phyloP scores from a whole-genome alignment of 37 sponge, comb jelly and placozoan species.

The Chondrilla cf. caribensis region DNA sequence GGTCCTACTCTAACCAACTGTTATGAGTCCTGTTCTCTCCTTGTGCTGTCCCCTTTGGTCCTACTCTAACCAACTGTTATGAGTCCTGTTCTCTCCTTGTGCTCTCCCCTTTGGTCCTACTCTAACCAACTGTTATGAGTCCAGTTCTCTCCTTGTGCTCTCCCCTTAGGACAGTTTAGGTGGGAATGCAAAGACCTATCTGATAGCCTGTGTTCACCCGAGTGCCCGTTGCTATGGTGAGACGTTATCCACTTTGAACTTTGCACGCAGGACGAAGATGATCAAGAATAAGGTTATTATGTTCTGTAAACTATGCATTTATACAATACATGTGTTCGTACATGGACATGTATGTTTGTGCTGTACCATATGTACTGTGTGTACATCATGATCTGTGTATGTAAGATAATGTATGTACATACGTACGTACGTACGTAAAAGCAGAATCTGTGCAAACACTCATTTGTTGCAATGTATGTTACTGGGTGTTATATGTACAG shows the following conservation, averaged over 20 bases:
- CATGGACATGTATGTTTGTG: no score
- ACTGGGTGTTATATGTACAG: no score
- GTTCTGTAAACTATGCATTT: no score
- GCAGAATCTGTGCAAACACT: no score
- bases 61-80: neutral
- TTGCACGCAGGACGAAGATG: constrained; percentile 81
- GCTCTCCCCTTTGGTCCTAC: neutral
- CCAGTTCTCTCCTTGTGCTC: neutral
- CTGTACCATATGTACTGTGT: neutral
- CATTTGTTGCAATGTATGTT: no score
- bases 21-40: neutral
- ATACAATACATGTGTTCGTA: neutral
- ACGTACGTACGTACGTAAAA: no score
- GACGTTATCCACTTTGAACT: constrained; percentile 79
- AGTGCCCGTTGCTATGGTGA: constrained; percentile 85
- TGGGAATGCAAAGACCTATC: constrained; percentile 83
- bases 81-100: neutral
- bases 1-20: neutral
- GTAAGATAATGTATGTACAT: neutral
- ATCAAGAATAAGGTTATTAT: constrained; percentile 71
- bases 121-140: neutral
- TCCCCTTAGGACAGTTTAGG: constrained; percentile 75
- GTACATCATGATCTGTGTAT: neutral
- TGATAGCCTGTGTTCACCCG: constrained; percentile 86
- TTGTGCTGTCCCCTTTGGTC: neutral